Evolutionary conservation across 2,797 vertebrate species (phyloP).

Genomic region (Oceanodroma leucorhoa): DNA sequence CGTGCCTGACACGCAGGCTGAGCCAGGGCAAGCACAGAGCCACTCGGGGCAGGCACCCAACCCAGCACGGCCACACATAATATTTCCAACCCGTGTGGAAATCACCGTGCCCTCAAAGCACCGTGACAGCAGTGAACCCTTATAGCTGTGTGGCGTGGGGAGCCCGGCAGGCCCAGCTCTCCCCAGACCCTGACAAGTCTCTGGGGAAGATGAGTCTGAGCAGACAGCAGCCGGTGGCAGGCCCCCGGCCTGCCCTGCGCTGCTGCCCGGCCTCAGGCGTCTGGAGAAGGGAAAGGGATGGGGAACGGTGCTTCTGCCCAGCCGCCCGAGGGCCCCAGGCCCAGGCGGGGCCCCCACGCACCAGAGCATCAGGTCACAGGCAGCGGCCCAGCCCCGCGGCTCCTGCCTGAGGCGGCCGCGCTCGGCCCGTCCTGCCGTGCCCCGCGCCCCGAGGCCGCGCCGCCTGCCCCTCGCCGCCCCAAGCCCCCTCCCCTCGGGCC

Average conservation of each 20-base stretch:
- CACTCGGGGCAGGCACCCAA: background rate
- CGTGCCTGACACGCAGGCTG: background rate
- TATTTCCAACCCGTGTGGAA: background rate
- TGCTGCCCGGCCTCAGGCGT: background rate
- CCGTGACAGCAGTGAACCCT: background rate
- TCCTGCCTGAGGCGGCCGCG: background rate
- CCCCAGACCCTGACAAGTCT: background rate
- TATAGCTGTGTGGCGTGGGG: rapidly evolving
- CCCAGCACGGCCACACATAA: background rate
- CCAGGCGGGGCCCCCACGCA: background rate
- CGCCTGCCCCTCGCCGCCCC: no score
- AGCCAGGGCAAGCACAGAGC: background rate
- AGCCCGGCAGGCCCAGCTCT: background rate
- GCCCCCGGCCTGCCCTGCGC: background rate
- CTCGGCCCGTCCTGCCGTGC: background rate
- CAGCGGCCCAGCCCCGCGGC: background rate
- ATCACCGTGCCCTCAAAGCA: rapidly evolving
- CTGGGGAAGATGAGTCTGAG: background rate
- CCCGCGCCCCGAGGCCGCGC: background rate
- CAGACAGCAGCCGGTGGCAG: background rate
- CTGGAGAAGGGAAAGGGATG: rapidly evolving
- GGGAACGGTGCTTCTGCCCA: background rate
- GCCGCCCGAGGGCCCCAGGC: no score
- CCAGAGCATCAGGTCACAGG: background rate
- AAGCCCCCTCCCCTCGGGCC: no score